Conservation (phyloP, 2,113 vertebrate species). For the Corythornis cristatus region DNA sequence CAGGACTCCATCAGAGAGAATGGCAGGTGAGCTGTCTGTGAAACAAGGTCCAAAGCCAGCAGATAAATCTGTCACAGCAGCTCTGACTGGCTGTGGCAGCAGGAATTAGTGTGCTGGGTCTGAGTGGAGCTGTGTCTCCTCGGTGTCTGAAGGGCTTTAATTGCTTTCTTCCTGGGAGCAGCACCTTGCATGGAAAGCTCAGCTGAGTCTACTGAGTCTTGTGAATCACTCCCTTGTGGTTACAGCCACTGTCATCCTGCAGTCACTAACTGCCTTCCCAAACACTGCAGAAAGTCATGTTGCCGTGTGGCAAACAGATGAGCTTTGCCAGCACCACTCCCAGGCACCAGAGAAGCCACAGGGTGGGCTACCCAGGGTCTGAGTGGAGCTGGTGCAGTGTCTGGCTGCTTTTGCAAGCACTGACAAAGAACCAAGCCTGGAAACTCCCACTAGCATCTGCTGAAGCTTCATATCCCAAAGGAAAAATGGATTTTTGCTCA, state of each 20-base stretch:
- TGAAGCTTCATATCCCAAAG: conserved; percentile 6
- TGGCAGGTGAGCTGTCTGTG: neutral
- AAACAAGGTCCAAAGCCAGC: neutral
- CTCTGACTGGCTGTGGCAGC: neutral
- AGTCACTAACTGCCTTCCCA: neutral
- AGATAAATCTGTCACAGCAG: neutral
- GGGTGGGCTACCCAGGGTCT: neutral
- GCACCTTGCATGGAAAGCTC: neutral
- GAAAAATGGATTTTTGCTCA: conserved; percentile 38
- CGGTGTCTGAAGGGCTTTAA: neutral
- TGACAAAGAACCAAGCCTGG: neutral
- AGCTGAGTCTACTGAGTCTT: neutral
- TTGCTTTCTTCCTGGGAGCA: neutral
- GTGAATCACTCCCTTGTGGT: neutral
- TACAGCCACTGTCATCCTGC: conserved; percentile 13
- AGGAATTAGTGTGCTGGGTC: neutral
- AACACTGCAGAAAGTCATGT: neutral
- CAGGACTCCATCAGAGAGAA: neutral
- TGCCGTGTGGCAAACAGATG: conserved; percentile 2
- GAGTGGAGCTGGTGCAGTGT: neutral
- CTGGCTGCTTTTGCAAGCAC: conserved; percentile 17
- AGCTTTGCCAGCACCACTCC: neutral
- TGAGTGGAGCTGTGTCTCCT: neutral
- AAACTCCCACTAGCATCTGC: conserved; percentile 54
- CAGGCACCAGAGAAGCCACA: neutral